Conservation (phyloP, 2,113 vertebrate species). For the Eonycteris spelaea region DNA sequence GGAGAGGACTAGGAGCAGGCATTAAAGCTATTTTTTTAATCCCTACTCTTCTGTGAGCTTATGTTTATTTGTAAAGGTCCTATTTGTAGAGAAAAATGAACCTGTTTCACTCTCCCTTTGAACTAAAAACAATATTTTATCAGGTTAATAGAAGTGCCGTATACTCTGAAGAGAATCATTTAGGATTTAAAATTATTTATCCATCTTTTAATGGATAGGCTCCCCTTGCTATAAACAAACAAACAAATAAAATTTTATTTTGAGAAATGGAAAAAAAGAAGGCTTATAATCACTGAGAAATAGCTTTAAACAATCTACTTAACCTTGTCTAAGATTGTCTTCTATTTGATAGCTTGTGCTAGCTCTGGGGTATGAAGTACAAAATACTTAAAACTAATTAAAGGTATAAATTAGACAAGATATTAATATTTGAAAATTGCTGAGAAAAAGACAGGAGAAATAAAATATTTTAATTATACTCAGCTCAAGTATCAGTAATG, state of each 20-base stretch:
- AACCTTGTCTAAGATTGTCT: neutral
- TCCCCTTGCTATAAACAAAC: neutral
- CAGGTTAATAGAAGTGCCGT: neutral
- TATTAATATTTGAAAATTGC: neutral
- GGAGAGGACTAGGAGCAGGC: neutral
- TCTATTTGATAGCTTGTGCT: neutral
- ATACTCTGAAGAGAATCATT: neutral
- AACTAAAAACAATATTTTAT: neutral
- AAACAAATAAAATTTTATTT: neutral
- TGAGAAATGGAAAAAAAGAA: neutral
- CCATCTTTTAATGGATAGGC: neutral
- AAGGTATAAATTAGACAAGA: neutral
- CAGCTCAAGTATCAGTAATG: neutral
- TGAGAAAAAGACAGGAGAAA: neutral
- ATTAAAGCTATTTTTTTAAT: neutral
- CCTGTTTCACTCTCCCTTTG: neutral
- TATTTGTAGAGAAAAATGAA: neutral
- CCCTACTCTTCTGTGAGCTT: neutral
- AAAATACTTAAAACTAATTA: neutral
- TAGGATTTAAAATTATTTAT: neutral
- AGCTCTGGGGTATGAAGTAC: neutral
- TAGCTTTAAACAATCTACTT: neutral
- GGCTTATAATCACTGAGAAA: neutral
- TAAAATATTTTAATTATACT: conserved; percentile 6
- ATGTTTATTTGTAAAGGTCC: neutral